Base-by-base conservation (phyloP, 1,140 invertebrate species). In the Papilio glaucus region DNA sequence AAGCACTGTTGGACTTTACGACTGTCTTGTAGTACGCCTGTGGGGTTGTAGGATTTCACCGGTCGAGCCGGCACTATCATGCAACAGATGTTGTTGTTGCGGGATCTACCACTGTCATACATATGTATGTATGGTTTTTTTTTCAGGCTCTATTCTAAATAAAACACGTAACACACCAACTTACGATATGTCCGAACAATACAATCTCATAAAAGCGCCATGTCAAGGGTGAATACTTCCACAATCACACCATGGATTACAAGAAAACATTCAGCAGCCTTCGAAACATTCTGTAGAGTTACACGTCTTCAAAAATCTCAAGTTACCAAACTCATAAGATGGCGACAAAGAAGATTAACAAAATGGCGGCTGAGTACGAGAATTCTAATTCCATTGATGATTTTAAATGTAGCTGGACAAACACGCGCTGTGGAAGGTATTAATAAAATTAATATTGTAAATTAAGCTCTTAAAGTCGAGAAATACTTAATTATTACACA, bases 181-280 rank as follows among this genome's bases (percentile, higher is more conserved):
- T 65, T 78, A 72, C 82, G 85, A 77, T 84, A 90, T 90, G 88
- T 90, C 84, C 77, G 74, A 85, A 78, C 69, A 82, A 80, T 73
- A 74, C 39, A 74, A 73, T 60, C 61, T 18, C 49, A 72, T 67
- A 74, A 71, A 63, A 75, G 76, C 75, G 85, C 76, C 79, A 90
- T 90, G 88, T 85, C 85, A 83, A 69, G 82, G 88, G 86, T 90
- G 85, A 90, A 82, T 69, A 37, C 13, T 41, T 57, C 39, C 63
- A 75, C 29, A 72, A 61, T 69, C 37, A 67, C 49, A 63, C 29
- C 57, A 75, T 74, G 70, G 60, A 67, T 38, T 38, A 71, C 60
- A 62, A 71, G 72, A 79, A 79, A 76, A 81, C 72, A 60, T 60
- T 21, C 37, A 45, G 42, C 37, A 37, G 24, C 15, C 24, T 15